Conservation (phyloP, 1,140 invertebrate genomes). For the Drosophila nasuta region DNA sequence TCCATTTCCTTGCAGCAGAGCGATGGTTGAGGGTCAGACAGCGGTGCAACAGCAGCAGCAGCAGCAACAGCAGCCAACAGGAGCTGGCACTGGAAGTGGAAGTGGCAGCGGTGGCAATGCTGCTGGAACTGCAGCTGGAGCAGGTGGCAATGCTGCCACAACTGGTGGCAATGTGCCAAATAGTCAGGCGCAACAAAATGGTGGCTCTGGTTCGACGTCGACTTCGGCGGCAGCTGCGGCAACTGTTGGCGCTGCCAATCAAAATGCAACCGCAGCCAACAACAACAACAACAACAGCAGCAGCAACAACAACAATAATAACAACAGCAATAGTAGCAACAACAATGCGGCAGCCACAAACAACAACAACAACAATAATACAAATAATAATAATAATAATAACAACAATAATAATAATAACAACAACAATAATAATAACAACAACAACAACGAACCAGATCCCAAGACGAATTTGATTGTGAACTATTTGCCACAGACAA, state of each 20-base stretch:
- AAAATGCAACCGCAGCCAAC: conserved; percentile 4
- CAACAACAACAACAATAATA: conserved; percentile 83
- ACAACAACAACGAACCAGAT: conserved; percentile 87
- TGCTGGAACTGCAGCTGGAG: conserved; percentile 6
- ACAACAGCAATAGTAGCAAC: neutral
- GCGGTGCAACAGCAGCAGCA: conserved; percentile 67
- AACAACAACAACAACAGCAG: conserved; percentile 3
- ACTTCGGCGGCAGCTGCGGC: conserved; percentile 29
- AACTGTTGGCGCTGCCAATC: conserved; percentile 25
- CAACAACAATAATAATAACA: conserved; percentile 58
- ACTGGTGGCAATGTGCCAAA: conserved; percentile 48
- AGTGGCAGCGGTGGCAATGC: conserved; percentile 11
- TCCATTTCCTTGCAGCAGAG: conserved; percentile 12
- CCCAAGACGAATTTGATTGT: conserved; percentile 99
- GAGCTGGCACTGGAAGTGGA: conserved; percentile 20
- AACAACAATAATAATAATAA: conserved; percentile 85
- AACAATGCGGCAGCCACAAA: conserved; percentile 18
- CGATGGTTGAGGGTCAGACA: conserved; percentile 76
- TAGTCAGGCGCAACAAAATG: conserved; percentile 73
- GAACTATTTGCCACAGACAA: conserved; percentile 99
- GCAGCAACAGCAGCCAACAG: conserved; percentile 48
- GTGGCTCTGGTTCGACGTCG: conserved; percentile 49
- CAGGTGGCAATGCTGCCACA: conserved; percentile 20
- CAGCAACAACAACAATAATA: conserved; percentile 5
- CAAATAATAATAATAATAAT: conserved; percentile 87